Evolutionary conservation across 2,797 vertebrate species (phyloP), one percentile per base, ranked within the genome.

Genomic region (Gymnodraco acuticeps): DNA sequence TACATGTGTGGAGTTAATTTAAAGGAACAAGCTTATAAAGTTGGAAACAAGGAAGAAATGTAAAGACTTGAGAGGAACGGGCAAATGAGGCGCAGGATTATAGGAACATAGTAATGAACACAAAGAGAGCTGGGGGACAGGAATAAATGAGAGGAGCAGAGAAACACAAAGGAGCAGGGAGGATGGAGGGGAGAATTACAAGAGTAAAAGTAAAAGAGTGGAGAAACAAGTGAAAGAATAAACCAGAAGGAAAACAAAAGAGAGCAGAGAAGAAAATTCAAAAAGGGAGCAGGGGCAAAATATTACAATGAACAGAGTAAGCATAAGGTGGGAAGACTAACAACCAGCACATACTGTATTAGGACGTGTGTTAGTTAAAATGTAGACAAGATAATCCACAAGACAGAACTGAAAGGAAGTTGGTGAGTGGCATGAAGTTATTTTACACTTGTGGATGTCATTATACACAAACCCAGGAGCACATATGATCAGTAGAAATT

Each of bases 91-190:
- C 14, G 2, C 58, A 68, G 75, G 86, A 89, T 87, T 90, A 89
- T 90, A 89, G 78, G 75, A 76, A 51, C 68, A 67, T 16, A 62
- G 86, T 73, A 80, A 82, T 85, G 77, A 87, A 85, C 77, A 83
- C 73, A 89, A 81, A 81, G 80, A 79, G 64, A 82, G 84, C 81
- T 88, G 69, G 67, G 82, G 81, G 87, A 87, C 75, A 87, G 53
- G 54, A 89, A 89, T 88, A 89, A 88, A 89, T 83, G 84, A 88
- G 87, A 83, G 38, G 59, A 83, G 62, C 46, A 42, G 51, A 81
- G 63, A 64, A 67, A 66, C 70, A 87, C 81, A 86, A 86, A 69
- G 65, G 50, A 71, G 73, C 67, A 66, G 51, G 17, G 63, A 70
- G 64, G 47, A 66, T 23, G 46, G 70, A 48, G 27, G 58, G 73